Base-by-base conservation (phyloP, 2,888 invertebrate species). In the Parnassius orleans region DNA sequence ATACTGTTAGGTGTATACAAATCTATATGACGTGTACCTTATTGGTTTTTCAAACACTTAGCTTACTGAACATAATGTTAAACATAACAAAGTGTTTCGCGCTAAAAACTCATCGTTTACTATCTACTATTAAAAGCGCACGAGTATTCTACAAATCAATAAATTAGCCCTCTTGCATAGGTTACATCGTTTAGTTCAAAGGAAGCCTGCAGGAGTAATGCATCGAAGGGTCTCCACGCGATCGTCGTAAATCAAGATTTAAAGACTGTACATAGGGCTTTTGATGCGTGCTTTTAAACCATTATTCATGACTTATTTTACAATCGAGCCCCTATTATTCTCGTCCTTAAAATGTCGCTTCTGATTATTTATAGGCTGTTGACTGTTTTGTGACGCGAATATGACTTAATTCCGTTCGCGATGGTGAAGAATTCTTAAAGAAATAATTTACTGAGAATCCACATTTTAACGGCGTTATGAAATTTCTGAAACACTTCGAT, bases 121-220 rank as follows among this genome's bases (percentile, higher is more conserved):
- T 72, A 68, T 68, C 65, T 62, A 48, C 61, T 60, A 61, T 60
- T 61, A 56, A 66, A 64, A 69, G 73, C 74, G 73, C 72, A 24
- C 53, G 68, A 73, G 74, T 73, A 75, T 79, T 79, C 76, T 78
- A 77, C 68, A 71, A 73, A 72, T 74, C 75, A 72, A 80, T 79
- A 79, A 78, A 76, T 74, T 74, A 70, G 14, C 14, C 9, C 67
- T 67, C 69, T 68, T 66, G 66, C 66, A 72, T 65, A 69, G 76
- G 77, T 73, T 74, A 73, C 50, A 56, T 44, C 10, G 44, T 56
- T 50, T 47, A 53, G 62, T 62, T 62, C 50, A 57, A 54, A 62
- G 62, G 58, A 51, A 62, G 62, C 62, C 50, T 15, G 54, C 42
- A 61, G 61, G 61, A 61, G 43, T 50, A 51, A 61, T 51, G 33